phyloP scores from a whole-genome alignment of 1,140 invertebrate species.

The Hyles vespertilio region DNA sequence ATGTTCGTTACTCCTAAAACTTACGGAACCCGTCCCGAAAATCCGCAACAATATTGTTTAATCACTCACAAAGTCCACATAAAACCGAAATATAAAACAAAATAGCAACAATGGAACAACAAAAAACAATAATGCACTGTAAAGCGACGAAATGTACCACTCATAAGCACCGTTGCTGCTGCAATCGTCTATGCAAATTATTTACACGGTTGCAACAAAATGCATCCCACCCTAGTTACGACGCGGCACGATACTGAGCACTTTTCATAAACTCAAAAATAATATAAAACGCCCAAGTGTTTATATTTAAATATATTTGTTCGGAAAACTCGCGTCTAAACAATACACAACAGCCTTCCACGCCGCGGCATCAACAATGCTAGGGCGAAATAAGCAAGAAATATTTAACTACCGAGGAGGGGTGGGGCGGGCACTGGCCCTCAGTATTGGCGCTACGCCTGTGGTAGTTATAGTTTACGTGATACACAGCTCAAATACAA shows the following conservation, averaged over 20 bases:
- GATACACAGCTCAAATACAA: conserved; percentile 78
- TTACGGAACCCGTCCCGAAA: conserved; percentile 17
- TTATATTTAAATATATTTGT: conserved; percentile 52
- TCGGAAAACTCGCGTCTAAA: conserved; percentile 58
- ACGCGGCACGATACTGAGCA: neutral
- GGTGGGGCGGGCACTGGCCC: conserved; percentile 64
- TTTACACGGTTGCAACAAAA: conserved; percentile 56
- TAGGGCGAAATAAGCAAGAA: conserved; percentile 77
- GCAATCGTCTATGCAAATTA: conserved; percentile 66
- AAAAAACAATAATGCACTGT: conserved; percentile 53
- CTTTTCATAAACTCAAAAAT: conserved; percentile 15
- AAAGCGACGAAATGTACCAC: conserved; percentile 64
- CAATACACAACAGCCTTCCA: conserved; percentile 71
- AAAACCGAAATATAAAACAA: conserved; percentile 24
- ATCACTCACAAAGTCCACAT: conserved; percentile 24
- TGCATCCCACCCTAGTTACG: conserved; percentile 34
- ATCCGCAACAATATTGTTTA: conserved; percentile 16
- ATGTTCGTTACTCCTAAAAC: conserved; percentile 8
- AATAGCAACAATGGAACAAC: conserved; percentile 36
- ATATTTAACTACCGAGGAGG: conserved; percentile 75
- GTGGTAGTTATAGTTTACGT: conserved; percentile 77
- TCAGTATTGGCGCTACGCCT: conserved; percentile 72
- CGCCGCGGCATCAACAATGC: conserved; percentile 75
- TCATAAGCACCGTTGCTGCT: conserved; percentile 55
- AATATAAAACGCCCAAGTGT: conserved; percentile 13